Conservation (phyloP, 2,797 vertebrate species). For the Lagocephalus sceleratus region DNA sequence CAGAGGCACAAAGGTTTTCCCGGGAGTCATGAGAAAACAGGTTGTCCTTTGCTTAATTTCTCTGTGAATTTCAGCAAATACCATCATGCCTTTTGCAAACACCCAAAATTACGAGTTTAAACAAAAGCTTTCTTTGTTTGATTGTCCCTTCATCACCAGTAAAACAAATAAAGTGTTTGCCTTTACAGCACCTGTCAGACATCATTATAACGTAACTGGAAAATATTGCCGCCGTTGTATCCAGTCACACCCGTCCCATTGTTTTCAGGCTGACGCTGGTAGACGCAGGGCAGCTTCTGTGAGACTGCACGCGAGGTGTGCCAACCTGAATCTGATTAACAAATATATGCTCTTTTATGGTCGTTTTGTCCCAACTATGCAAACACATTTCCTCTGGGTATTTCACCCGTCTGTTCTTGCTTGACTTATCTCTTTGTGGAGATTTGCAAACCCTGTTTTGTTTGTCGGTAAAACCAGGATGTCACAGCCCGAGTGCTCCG, state of each 20-base stretch:
- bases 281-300: constrained; percentile 36
- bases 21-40: too few species aligned
- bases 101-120: constrained; percentile 14
- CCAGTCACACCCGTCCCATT: constrained; percentile 61
- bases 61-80: background rate
- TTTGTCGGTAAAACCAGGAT: constrained; percentile 54
- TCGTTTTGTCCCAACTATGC: constrained; percentile 79
- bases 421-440: constrained; percentile 60
- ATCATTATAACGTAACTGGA: constrained; percentile 19
- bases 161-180: constrained; percentile 38
- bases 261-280: constrained; percentile 41
- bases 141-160: constrained; percentile 28
- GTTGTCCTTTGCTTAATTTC: background rate
- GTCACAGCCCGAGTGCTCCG: constrained; percentile 13
- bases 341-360: constrained; percentile 78
- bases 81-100: background rate
- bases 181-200: constrained; percentile 28
- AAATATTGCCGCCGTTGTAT: constrained; percentile 56
- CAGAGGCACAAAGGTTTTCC: background rate
- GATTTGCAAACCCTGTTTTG: constrained; percentile 65
- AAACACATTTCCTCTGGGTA: constrained; percentile 69
- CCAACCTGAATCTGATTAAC: constrained; percentile 77
- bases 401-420: constrained; percentile 50
- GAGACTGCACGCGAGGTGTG: constrained; percentile 69
- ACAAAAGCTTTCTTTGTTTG: constrained; percentile 38